These are phyloP conservation scores for Drosophila obscura DNA, from an alignment of 1,140 invertebrate species.

Conservation along the genomic window DNA sequence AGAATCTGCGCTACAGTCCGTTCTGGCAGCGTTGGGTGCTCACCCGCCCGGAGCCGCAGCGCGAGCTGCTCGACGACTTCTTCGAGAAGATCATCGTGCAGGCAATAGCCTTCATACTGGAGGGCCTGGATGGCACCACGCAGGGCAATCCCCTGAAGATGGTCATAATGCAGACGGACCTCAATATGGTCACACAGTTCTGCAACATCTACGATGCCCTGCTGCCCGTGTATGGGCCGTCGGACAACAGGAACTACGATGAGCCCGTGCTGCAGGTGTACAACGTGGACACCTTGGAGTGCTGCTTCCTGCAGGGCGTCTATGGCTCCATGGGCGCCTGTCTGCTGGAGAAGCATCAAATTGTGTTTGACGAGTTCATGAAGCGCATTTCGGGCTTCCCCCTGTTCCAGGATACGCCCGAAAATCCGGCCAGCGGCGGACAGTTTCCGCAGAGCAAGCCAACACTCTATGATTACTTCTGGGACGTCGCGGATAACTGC, in stretches of 20 bases:
- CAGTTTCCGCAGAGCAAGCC: constrained; percentile 86
- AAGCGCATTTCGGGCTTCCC: constrained; percentile 90
- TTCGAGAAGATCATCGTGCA: constrained; percentile 87
- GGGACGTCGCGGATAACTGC: constrained; percentile 87
- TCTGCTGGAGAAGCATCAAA: constrained; percentile 88
- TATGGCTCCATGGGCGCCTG: constrained; percentile 94
- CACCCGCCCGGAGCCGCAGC: constrained; percentile 67
- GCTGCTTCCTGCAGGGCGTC: constrained; percentile 89
- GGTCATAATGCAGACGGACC: constrained; percentile 91
- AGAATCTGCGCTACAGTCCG: constrained; percentile 93
- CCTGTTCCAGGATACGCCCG: constrained; percentile 86
- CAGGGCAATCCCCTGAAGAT: constrained; percentile 90
- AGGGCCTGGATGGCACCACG: constrained; percentile 90
- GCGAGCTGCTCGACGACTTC: constrained; percentile 66
- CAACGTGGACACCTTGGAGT: constrained; percentile 86
- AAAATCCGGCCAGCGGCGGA: constrained; percentile 88
- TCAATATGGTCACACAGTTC: constrained; percentile 95
- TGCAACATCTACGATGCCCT: constrained; percentile 91
- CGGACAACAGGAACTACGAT: constrained; percentile 81
- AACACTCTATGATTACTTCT: constrained; percentile 92
- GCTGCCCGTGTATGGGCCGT: constrained; percentile 83
- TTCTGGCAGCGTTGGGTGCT: constrained; percentile 92
- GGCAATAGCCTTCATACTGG: constrained; percentile 90
- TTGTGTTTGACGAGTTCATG: constrained; percentile 91
- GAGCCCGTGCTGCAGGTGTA: constrained; percentile 84